A percentile compares a stretch with the other conserved stretches of the same genome.
Conservation (phyloP, 1,140 invertebrate genomes). For the Matsumurasca onukii region DNA sequence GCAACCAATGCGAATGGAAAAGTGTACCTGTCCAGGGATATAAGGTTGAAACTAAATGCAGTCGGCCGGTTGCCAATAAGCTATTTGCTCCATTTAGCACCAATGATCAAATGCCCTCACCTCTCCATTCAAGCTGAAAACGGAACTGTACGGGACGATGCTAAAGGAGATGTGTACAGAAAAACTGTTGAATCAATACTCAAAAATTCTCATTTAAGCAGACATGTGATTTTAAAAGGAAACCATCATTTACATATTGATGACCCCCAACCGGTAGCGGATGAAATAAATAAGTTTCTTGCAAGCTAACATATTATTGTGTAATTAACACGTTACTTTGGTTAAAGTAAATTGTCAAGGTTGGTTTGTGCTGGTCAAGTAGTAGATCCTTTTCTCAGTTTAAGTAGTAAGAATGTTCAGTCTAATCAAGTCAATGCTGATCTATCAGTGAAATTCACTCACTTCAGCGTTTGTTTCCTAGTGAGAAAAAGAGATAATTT, state of each 20-base stretch:
- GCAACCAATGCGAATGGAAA: conserved; percentile 45
- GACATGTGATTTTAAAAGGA: conserved; percentile 68
- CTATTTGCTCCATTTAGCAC: conserved; percentile 41
- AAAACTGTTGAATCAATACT: conserved; percentile 34
- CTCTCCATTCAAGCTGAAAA: conserved; percentile 31
- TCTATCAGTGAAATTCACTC: no score
- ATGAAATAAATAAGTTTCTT: conserved; percentile 62
- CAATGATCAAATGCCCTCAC: conserved; percentile 24
- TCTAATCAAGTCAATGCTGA: no score
- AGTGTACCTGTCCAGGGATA: conserved; percentile 67
- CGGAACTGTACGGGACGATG: conserved; percentile 18
- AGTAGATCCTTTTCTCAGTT: no score
- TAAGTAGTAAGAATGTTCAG: no score
- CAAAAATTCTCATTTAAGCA: conserved; percentile 54
- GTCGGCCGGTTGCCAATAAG: conserved; percentile 29
- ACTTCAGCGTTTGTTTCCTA: no score
- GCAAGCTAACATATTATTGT: no score
- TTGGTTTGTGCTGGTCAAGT: no score
- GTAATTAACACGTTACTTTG: no score
- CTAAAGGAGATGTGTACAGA: conserved; percentile 11
- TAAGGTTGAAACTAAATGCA: conserved; percentile 56
- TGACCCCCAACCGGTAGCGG: conserved; percentile 65
- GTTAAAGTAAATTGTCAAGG: no score
- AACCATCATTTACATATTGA: conserved; percentile 83
- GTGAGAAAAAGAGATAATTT: no score